Evolutionary conservation across 2,888 invertebrate species (phyloP).

Genomic region (Euphydryas editha): DNA sequence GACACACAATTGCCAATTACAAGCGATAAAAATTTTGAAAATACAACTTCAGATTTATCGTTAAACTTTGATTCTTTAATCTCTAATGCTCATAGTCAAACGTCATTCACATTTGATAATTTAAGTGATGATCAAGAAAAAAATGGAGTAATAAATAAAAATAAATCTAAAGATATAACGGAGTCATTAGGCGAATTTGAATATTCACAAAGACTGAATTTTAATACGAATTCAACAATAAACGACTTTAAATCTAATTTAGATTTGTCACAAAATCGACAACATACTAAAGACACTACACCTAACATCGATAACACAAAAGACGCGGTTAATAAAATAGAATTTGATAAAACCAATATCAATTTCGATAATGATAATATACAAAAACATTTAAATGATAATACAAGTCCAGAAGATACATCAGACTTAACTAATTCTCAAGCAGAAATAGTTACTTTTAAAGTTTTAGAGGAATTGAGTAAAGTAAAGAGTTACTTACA

Average conservation of each 20-base stretch:
- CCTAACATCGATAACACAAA: not conserved
- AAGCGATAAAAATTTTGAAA: not conserved
- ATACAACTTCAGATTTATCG: not conserved
- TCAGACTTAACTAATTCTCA: constrained; percentile 44
- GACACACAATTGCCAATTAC: not conserved
- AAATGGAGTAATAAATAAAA: not conserved
- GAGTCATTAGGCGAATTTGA: constrained; percentile 18
- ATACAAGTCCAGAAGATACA: not conserved
- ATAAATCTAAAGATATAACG: not conserved
- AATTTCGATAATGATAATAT: not conserved
- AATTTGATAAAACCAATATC: too few species aligned
- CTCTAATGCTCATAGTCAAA: not conserved
- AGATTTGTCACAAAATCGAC: not conserved
- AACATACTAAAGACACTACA: not conserved
- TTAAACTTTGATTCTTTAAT: not conserved
- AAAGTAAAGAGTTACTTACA: constrained; percentile 60
- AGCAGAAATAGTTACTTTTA: constrained; percentile 60
- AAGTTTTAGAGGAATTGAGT: constrained; percentile 69
- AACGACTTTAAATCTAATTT: not conserved
- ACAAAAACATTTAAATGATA: not conserved
- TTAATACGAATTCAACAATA: not conserved
- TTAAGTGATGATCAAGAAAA: not conserved
- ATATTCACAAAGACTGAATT: constrained; percentile 7
- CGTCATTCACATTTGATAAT: not conserved
- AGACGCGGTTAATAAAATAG: not conserved